A percentile compares a stretch with the other conserved stretches of the same genome.
Evolutionary conservation across 2,797 vertebrate genomes (phyloP).

Genomic region (Urophycis tenuis): DNA sequence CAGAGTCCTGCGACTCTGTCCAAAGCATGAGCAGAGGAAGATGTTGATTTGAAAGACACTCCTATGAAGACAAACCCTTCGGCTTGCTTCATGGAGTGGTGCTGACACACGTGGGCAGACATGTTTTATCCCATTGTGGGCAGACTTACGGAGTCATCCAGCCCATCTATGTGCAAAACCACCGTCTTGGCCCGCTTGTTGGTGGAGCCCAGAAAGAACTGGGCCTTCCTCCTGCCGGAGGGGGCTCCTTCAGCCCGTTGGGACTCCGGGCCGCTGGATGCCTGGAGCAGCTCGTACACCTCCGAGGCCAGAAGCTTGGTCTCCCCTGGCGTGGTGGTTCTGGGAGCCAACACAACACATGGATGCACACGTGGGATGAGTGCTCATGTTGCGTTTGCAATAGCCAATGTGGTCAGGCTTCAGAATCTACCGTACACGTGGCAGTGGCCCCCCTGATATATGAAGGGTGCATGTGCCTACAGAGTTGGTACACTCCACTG

Average conservation of each 20-base stretch:
- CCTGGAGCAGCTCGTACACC: constrained; percentile 83
- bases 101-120: not conserved
- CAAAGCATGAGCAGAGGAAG: not conserved
- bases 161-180: constrained; percentile 84
- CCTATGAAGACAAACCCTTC: not conserved
- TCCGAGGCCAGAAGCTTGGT: constrained; percentile 85
- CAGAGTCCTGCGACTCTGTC: constrained; percentile 78
- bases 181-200: constrained; percentile 92
- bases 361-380: too few relatives aligned
- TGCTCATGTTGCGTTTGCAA: not conserved
- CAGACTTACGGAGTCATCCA: constrained; percentile 82
- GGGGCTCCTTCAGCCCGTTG: constrained; percentile 67
- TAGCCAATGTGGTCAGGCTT: not conserved
- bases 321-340: constrained; percentile 86
- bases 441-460: too few relatives aligned
- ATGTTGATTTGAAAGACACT: not conserved
- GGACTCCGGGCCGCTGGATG: constrained; percentile 58
- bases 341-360: constrained; percentile 36
- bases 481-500: not conserved
- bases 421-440: not conserved
- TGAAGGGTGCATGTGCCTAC: too few relatives aligned
- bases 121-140: not conserved
- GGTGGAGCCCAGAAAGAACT: constrained; percentile 88
- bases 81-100: not conserved
- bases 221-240: constrained; percentile 78